Percentiles rank a stretch among this genome's conserved stretches.
Evolutionary conservation across 2,797 vertebrate genomes (phyloP).

Genomic region (Melanotaenia boesemani): DNA sequence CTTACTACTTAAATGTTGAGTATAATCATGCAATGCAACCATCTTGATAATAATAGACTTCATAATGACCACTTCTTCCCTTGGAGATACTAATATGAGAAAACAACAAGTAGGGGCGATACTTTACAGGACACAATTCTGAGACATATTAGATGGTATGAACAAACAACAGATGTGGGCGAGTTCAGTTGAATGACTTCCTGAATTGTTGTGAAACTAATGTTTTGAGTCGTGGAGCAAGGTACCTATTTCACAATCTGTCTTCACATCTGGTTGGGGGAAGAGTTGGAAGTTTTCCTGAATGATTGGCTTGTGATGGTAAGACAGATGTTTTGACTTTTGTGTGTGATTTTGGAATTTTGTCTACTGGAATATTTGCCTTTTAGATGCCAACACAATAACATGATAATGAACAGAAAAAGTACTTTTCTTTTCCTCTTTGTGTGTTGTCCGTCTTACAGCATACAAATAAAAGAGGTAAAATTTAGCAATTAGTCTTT

Average conservation of each 20-base stretch:
- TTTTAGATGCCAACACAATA: not conserved
- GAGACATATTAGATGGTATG: not conserved
- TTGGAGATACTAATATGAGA: not conserved
- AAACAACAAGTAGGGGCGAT: too few species aligned
- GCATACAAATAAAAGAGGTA: not conserved
- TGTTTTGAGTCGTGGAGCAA: not conserved
- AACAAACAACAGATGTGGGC: not conserved
- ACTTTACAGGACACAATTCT: too few species aligned
- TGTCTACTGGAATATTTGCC: not conserved
- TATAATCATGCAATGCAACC: too few species aligned
- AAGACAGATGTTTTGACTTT: not conserved
- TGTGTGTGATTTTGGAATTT: not conserved
- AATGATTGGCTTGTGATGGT: not conserved
- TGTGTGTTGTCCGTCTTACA: not conserved
- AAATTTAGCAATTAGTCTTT: slow-evolving; percentile 34
- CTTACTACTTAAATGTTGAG: too few species aligned
- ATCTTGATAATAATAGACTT: too few species aligned
- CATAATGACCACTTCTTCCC: not conserved
- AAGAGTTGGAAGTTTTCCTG: not conserved
- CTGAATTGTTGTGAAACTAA: not conserved
- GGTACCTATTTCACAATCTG: not conserved
- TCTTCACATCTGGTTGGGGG: not conserved
- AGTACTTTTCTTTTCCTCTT: not conserved
- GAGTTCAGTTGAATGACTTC: not conserved
- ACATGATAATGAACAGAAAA: not conserved